phyloP scores from a whole-genome alignment of 2,113 vertebrate species.

The Bubalus kerabau region DNA sequence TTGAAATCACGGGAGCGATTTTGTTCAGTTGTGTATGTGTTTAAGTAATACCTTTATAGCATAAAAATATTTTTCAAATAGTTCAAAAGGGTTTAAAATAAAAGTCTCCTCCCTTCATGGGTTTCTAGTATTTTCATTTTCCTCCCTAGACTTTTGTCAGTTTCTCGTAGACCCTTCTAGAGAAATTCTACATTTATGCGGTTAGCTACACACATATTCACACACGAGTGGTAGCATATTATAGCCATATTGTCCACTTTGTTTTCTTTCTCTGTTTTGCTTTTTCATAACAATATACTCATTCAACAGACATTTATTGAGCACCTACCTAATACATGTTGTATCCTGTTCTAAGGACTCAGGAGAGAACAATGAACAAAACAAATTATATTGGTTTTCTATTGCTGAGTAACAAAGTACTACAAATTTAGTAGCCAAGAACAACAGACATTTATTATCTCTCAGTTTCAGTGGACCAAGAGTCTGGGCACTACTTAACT shows the following conservation, averaged over 20 bases:
- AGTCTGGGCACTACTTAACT: neutral
- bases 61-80: neutral
- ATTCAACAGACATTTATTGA: neutral
- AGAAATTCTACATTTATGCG: neutral
- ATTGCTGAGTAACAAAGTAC: neutral
- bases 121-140: neutral
- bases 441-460: neutral
- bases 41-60: neutral
- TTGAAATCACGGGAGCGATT: neutral
- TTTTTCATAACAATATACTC: neutral
- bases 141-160: neutral
- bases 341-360: neutral
- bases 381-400: neutral
- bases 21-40: neutral
- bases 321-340: neutral
- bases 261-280: neutral
- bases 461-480: neutral
- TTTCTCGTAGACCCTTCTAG: neutral
- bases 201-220: neutral
- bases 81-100: neutral
- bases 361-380: neutral
- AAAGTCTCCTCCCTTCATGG: neutral
- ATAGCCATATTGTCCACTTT: neutral
- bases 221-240: neutral
- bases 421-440: neutral